Conservation (phyloP, 2,888 invertebrate genomes). For the Dryocosmus kuriphilus region DNA sequence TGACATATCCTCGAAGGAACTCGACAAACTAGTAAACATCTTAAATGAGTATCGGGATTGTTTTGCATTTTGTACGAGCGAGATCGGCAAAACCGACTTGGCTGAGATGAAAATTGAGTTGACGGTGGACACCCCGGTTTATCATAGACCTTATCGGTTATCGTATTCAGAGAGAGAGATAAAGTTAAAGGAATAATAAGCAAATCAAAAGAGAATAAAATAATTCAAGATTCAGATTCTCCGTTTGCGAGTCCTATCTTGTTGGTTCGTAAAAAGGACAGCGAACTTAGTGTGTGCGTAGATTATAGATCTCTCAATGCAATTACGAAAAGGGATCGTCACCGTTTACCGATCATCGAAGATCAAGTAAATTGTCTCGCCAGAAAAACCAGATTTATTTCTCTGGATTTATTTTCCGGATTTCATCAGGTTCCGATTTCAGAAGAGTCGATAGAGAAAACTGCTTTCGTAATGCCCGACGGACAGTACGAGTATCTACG, state of each 20-base stretch:
- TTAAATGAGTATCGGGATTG: no score
- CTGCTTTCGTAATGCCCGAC: slow-evolving; percentile 7
- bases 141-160: not conserved
- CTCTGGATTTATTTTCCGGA: not conserved
- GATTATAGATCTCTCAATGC: not conserved
- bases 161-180: not conserved
- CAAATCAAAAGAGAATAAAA: not conserved
- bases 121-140: not conserved
- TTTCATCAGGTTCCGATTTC: not conserved
- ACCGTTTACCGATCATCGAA: not conserved
- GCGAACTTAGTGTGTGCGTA: not conserved
- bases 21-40: no score
- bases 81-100: not conserved
- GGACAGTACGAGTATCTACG: slow-evolving; percentile 14
- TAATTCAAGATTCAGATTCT: not conserved
- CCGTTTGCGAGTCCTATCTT: not conserved
- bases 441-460: not conserved
- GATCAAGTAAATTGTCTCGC: not conserved
- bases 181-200: not conserved
- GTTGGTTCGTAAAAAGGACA: not conserved
- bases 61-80: no score
- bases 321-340: not conserved
- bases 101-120: not conserved
- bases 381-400: not conserved
- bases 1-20: no score